These are phyloP conservation scores for Neosilurus hyrtlii DNA, from an alignment of 2,797 vertebrate genomes.

Conservation along the genomic window DNA sequence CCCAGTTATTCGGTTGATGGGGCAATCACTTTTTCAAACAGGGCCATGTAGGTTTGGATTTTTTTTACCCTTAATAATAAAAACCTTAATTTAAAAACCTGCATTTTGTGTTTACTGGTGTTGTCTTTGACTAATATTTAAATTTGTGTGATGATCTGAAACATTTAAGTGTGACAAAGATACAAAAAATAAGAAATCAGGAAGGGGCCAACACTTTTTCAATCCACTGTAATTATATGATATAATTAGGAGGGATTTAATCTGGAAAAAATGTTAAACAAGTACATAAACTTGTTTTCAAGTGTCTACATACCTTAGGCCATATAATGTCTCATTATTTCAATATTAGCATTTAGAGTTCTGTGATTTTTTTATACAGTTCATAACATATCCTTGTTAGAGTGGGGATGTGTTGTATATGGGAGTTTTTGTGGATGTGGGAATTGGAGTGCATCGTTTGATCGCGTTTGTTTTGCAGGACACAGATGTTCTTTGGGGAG, in stretches of 20 bases:
- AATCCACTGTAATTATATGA: no score
- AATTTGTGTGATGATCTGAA: no score
- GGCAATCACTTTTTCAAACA: no score
- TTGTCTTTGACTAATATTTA: no score
- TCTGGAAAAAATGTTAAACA: background rate
- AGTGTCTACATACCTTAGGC: background rate
- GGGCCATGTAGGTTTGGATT: no score
- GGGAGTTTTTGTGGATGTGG: constrained; percentile 5
- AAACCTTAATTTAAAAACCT: no score
- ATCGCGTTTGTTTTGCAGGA: constrained; percentile 72
- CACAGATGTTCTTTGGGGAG: constrained; percentile 89
- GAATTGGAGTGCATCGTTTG: background rate
- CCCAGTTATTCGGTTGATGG: no score
- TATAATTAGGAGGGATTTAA: background rate
- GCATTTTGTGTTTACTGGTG: no score
- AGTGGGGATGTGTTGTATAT: constrained; percentile 10
- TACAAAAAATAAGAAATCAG: no score
- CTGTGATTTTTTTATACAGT: background rate
- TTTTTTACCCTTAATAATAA: no score
- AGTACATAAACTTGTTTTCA: background rate
- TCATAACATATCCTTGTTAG: background rate
- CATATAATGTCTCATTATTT: background rate
- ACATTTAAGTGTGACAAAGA: no score
- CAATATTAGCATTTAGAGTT: background rate
- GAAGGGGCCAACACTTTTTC: no score